Evolutionary conservation across 2,797 vertebrate genomes (phyloP).

Genomic region (Dromococcyx pavoninus): DNA sequence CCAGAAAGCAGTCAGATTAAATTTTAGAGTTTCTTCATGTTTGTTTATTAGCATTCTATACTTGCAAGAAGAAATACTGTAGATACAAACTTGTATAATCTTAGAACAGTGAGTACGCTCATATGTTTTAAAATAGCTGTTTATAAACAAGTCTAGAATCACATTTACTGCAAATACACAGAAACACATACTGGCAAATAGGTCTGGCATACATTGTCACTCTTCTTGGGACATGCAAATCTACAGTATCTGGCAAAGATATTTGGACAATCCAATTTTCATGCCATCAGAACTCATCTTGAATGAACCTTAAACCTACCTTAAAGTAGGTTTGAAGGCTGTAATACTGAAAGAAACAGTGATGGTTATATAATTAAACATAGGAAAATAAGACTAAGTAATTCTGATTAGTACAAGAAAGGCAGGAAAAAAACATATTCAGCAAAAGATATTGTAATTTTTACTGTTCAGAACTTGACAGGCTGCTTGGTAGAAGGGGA

Average conservation of each 20-base stretch:
- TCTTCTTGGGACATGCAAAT: rapidly evolving
- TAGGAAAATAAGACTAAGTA: background rate
- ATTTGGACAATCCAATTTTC: background rate
- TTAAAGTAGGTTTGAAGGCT: background rate
- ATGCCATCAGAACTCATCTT: background rate
- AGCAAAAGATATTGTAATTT: background rate
- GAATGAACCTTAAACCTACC: background rate
- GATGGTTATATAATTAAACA: background rate
- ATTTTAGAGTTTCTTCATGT: background rate
- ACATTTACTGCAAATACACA: background rate
- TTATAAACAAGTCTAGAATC: background rate
- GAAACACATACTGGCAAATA: background rate
- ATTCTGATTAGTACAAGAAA: background rate
- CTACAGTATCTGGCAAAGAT: background rate
- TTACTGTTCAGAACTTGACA: background rate
- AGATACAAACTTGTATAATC: background rate
- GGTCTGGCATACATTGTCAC: background rate
- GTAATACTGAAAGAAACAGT: background rate
- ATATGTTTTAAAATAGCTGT: background rate
- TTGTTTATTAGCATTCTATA: background rate
- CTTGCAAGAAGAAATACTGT: background rate
- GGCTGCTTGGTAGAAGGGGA: background rate
- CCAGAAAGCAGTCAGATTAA: background rate
- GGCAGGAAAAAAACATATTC: background rate
- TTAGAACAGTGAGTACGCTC: background rate